Percentiles rank a stretch among this genome's conserved stretches.
These are phyloP conservation scores for Neogobius melanostomus DNA, from an alignment of 2,113 vertebrate genomes.

Conservation along the genomic window DNA sequence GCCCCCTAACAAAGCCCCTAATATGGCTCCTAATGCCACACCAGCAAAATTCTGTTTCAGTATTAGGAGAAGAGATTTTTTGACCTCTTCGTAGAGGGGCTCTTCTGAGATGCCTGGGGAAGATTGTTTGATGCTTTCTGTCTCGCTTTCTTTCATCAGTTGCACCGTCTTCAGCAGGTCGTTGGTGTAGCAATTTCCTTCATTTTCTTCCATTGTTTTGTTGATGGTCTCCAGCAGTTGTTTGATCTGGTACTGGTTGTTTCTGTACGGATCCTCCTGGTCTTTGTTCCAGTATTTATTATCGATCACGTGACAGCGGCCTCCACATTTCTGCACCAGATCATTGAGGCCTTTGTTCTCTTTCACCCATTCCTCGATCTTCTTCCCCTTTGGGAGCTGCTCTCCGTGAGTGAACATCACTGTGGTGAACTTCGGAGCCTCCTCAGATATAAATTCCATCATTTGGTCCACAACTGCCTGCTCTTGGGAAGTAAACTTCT, in stretches of 20 bases:
- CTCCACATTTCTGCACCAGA: neutral
- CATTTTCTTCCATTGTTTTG: neutral
- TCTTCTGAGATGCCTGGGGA: too few relatives aligned
- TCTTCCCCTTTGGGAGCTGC: neutral
- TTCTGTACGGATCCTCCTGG: neutral
- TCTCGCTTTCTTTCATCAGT: too few relatives aligned
- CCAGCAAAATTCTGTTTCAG: too few relatives aligned
- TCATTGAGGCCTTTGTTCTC: neutral
- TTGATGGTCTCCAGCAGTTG: neutral
- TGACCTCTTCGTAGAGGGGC: too few relatives aligned
- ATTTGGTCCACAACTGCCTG: neutral
- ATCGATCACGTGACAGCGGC: neutral
- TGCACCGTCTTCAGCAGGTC: neutral
- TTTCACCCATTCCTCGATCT: neutral
- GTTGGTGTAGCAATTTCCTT: neutral
- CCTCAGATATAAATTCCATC: neutral
- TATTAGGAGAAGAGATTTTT: too few relatives aligned
- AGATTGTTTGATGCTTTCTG: too few relatives aligned
- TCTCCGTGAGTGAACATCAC: conserved; percentile 1
- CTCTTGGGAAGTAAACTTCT: neutral
- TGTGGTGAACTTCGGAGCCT: neutral
- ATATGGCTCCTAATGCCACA: too few relatives aligned
- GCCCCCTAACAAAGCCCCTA: too few relatives aligned
- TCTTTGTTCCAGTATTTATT: neutral
- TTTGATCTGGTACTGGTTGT: neutral